Base-by-base conservation (phyloP, 2,113 vertebrate genomes). In the Ammodytes dubius region DNA sequence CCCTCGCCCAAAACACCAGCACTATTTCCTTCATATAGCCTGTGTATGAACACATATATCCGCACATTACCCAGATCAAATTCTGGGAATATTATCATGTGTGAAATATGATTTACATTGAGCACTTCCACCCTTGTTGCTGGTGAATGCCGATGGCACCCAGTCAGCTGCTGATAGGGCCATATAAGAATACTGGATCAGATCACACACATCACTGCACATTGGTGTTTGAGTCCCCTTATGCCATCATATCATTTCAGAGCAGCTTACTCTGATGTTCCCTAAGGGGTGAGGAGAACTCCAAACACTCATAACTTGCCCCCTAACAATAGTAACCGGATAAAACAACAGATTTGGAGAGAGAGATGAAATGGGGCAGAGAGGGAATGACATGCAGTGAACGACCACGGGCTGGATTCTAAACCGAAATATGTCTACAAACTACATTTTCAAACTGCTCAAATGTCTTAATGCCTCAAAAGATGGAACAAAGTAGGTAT, bases 121-220 rank as follows among this genome's bases (percentile, higher is more conserved):
- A 67, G 70, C 40, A 70, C 57, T 39, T 42, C 45, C 46, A 69
- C 71, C 67, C 35, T 64, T 67, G 43, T 54, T 53, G 19, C 59
- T 13, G 37, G 35, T 19, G 45, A 10, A 8, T 11, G 69, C 19
- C 53, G 2, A 5, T 13, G 45, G 15, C 35, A 40, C 17, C 37
- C n/a, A 15, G 15, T 8, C 49, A 0, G 19, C 72, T 54, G 37
- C 58, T 52, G 14, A 63, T 27, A 27, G 71, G 47, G 8, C 7
- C 37, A 15, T 35, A 15, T 40, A 52, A 61, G 27, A 37, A 43
- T 7, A 12, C 9, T 10, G 7, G 4, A 68, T 46, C 57, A 10
- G 53, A 50, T 15, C 17, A 37, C 19, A 35, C 3, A 35, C 11
- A 6, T 17, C 52, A 53, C 5, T 40, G 56, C 1, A 10, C 19